Conservation (phyloP, 1,140 invertebrate genomes). For the Drosophila hydei region DNA sequence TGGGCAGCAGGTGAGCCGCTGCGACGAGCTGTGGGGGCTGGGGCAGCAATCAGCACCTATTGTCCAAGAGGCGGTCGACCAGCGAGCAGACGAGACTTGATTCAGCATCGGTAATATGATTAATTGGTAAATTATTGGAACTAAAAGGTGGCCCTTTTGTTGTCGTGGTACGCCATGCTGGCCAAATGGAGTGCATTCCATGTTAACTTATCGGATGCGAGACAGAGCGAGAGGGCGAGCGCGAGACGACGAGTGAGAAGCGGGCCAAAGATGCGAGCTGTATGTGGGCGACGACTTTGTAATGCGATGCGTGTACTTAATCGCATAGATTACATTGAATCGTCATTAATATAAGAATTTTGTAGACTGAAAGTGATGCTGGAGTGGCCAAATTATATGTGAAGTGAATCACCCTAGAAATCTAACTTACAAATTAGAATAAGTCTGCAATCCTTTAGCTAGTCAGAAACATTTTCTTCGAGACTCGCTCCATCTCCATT, state of each 20-base stretch:
- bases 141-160: constrained; percentile 73
- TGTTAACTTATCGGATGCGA: constrained; percentile 16
- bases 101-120: constrained; percentile 72
- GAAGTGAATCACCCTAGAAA: no score
- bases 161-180: constrained; percentile 35
- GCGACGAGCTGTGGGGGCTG: neutral
- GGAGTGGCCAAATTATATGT: neutral
- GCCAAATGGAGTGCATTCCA: constrained; percentile 32
- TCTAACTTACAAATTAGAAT: no score
- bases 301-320: constrained; percentile 17
- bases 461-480: no score
- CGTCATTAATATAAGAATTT: neutral
- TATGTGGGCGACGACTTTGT: constrained; percentile 30
- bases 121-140: constrained; percentile 82
- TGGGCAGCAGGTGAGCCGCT: constrained; percentile 29
- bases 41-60: constrained; percentile 82
- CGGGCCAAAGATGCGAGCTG: constrained; percentile 18
- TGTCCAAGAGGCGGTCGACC: constrained; percentile 56
- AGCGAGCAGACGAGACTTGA: constrained; percentile 30
- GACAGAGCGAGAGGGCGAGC: constrained; percentile 1
- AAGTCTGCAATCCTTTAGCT: no score
- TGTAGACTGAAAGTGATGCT: neutral
- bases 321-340: neutral
- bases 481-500: no score
- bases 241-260: neutral